Base-by-base conservation (phyloP, 2,888 invertebrate species). In the Penaeus monodon region DNA sequence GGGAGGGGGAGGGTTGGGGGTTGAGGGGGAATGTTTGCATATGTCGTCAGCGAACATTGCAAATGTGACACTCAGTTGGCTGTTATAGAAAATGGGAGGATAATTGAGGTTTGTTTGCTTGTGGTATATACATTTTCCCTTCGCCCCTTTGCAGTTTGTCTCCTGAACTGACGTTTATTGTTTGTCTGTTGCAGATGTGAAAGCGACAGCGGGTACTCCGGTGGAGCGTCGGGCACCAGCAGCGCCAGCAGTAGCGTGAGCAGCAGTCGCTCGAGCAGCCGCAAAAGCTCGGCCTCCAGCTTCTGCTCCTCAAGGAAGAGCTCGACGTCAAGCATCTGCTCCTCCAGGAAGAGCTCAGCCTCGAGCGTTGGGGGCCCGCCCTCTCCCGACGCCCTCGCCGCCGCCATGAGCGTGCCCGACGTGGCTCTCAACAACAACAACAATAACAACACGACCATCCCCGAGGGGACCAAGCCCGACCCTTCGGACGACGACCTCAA, bases 401-500 rank as follows among this genome's bases (percentile, higher is more conserved):
- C 85, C 73, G 85, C 88, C 88, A 88, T 88, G 88, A 88, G 82
- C 65, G 81, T 49, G 44, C 78, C 86, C 33, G 86, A 86, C 65
- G 81, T 86, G 27, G 64, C 57, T 76, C 68, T 81, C 29, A 66
- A 65, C 76, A 38, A 76, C 33, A 79, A 77, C 66, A 77, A 84
- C 84, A 65, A 63, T 24, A 85, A 65, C 63, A 82, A 65, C 70
- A 73, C 76, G 12, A 70, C 80, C 49, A 64, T 81, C 44, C 63
- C 81, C 68, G 63, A n/a, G 38, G 66, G 38, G 68, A 27, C 70
- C 82, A 85, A 76, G 76, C 80, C 83, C 12, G 82, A 85, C 74
- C 85, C 88, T 20, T 88, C 88, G 22, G 81, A 94, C 92, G 94
- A 96, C 93, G 97, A 97, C 93, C 95, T 96, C 95, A 96, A 96